phyloP scores from a whole-genome alignment of 1,140 invertebrate species.

The Stenopsyche tienmushanensis region DNA sequence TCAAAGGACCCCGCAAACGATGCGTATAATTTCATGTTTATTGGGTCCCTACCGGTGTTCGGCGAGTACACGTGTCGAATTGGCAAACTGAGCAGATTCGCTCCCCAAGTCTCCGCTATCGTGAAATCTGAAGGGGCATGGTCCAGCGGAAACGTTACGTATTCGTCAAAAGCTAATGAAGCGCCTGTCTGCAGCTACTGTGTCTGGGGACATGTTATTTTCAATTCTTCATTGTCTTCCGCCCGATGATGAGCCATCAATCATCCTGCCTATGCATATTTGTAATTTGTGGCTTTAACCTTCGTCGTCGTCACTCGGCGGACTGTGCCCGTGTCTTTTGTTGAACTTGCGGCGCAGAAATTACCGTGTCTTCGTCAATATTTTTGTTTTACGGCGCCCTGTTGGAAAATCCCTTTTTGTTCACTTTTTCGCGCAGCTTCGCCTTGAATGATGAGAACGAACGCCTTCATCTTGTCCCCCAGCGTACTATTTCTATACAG shows the following conservation, averaged over 20 bases:
- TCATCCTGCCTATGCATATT: conserved; percentile 13
- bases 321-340: conserved; percentile 11
- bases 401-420: too few relatives aligned
- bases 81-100: neutral
- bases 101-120: neutral
- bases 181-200: neutral
- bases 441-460: neutral
- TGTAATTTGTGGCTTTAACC: conserved; percentile 22
- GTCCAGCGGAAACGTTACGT: conserved; percentile 1
- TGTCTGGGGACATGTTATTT: neutral
- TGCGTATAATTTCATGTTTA: too few relatives aligned
- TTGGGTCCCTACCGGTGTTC: too few relatives aligned
- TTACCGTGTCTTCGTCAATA: conserved; percentile 1
- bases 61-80: neutral
- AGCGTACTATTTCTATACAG: neutral
- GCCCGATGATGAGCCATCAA: conserved; percentile 19
- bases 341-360: neutral
- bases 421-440: neutral
- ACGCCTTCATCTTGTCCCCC: neutral
- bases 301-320: conserved; percentile 4
- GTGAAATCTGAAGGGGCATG: neutral
- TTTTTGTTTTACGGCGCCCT: too few relatives aligned
- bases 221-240: neutral
- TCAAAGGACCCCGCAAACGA: too few relatives aligned
- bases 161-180: neutral